Conservation (phyloP, 1,140 invertebrate genomes). For the Micrasema minimum region DNA sequence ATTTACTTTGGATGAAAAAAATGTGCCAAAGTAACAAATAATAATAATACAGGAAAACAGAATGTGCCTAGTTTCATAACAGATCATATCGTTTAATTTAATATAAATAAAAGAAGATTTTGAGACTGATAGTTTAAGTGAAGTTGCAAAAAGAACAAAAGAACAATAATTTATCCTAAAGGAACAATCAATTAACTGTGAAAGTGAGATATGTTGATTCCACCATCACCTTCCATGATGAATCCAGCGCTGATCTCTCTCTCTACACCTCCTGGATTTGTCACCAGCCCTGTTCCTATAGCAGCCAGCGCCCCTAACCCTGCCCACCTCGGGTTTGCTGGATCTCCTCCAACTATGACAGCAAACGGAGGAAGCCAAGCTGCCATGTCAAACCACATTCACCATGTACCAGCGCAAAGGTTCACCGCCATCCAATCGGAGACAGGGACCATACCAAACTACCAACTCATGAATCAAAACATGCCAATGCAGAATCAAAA, state of each 20-base stretch:
- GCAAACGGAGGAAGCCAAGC: slow-evolving; percentile 41
- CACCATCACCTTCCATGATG: slow-evolving; percentile 43
- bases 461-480: slow-evolving; percentile 12
- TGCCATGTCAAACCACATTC: slow-evolving; percentile 49
- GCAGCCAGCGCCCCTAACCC: slow-evolving; percentile 29
- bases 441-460: not conserved
- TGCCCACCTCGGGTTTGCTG: slow-evolving; percentile 41
- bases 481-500: not conserved
- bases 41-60: slow-evolving; percentile 49
- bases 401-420: slow-evolving; percentile 21
- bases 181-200: too few species aligned
- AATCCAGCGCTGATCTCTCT: slow-evolving; percentile 50
- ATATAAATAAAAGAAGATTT: not conserved
- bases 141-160: slow-evolving; percentile 2
- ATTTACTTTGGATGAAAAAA: not conserved
- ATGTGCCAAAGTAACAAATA: slow-evolving; percentile 43
- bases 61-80: slow-evolving; percentile 43
- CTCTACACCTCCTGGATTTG: slow-evolving; percentile 44
- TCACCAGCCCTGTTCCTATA: slow-evolving; percentile 44
- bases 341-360: slow-evolving; percentile 50
- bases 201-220: slow-evolving; percentile 49
- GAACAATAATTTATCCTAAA: not conserved
- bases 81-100: slow-evolving; percentile 8
- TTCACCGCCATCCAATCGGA: slow-evolving; percentile 25
- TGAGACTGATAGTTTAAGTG: slow-evolving; percentile 23